Percentiles rank a stretch among this genome's conserved stretches.
These are phyloP conservation scores for Melolontha melolontha DNA, from an alignment of 2,888 invertebrate genomes.

Conservation along the genomic window DNA sequence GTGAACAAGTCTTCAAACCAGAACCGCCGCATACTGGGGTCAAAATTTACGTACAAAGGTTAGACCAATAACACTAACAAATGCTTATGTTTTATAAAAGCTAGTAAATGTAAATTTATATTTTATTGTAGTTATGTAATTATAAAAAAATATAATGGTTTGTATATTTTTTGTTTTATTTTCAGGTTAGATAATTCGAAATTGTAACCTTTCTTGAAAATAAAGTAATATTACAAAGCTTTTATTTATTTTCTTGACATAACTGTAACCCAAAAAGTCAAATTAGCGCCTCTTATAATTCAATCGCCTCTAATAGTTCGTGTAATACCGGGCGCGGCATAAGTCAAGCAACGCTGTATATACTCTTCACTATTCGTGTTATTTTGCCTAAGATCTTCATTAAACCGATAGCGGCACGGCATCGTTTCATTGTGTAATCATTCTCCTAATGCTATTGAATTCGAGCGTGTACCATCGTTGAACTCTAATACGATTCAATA, in stretches of 20 bases:
- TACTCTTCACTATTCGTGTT: no score
- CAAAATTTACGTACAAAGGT: constrained; percentile 55
- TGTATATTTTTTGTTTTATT: not conserved
- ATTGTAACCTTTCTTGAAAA: not conserved
- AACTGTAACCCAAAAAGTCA: no score
- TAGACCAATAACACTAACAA: constrained; percentile 34
- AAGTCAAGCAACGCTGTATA: no score
- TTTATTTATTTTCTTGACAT: not conserved
- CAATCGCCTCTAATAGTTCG: no score
- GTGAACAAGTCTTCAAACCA: constrained; percentile 75
- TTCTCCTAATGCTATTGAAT: no score
- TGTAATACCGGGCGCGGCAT: no score
- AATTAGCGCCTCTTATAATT: no score
- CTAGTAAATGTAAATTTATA: not conserved
- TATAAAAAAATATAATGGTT: not conserved
- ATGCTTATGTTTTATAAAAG: not conserved
- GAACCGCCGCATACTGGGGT: constrained; percentile 64
- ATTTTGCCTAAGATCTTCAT: no score
- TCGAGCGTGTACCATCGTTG: no score
- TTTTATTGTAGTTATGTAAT: not conserved
- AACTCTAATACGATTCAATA: no score
- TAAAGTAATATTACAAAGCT: not conserved
- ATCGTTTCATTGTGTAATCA: no score
- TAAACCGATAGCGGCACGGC: no score
- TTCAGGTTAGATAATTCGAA: not conserved